Conservation (phyloP, 2,888 invertebrate species). For the Eurytoma californica region DNA sequence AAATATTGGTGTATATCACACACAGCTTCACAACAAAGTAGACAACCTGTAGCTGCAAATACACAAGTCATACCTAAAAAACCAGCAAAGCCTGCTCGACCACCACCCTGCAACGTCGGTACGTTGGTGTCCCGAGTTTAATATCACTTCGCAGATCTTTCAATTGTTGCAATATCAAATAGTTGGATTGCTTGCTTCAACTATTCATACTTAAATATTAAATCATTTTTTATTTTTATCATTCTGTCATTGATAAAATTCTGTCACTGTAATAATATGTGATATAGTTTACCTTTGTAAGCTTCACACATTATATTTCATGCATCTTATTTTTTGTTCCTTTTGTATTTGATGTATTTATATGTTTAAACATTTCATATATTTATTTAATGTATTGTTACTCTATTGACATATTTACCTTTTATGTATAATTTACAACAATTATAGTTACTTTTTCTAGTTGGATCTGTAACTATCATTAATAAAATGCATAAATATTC, state of each 20-base stretch:
- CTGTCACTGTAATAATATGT: conserved; percentile 16
- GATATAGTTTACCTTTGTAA: conserved; percentile 1
- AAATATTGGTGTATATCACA: conserved; percentile 56
- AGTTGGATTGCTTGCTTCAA: conserved; percentile 32
- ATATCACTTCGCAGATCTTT: conserved; percentile 58
- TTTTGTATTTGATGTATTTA: conserved; percentile 18
- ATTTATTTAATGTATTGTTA: not conserved
- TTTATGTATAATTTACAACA: no score
- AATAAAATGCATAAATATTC: not conserved
- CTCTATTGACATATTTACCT: no score
- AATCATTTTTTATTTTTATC: conserved; percentile 1
- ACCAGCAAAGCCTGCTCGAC: conserved; percentile 73
- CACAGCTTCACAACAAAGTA: conserved; percentile 73
- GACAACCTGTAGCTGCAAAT: conserved; percentile 71
- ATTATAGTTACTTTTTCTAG: no score
- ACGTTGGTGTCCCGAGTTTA: conserved; percentile 65
- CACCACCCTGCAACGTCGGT: conserved; percentile 74
- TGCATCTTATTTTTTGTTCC: conserved; percentile 12
- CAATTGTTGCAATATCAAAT: conserved; percentile 12
- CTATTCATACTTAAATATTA: conserved; percentile 7
- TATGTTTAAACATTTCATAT: conserved; percentile 13
- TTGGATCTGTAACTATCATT: not conserved
- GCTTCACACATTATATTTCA: conserved; percentile 20
- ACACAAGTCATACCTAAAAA: conserved; percentile 71
- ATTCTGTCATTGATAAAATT: not conserved